Conservation (phyloP, 2,888 invertebrate species). For the Pimpla rufipes region DNA sequence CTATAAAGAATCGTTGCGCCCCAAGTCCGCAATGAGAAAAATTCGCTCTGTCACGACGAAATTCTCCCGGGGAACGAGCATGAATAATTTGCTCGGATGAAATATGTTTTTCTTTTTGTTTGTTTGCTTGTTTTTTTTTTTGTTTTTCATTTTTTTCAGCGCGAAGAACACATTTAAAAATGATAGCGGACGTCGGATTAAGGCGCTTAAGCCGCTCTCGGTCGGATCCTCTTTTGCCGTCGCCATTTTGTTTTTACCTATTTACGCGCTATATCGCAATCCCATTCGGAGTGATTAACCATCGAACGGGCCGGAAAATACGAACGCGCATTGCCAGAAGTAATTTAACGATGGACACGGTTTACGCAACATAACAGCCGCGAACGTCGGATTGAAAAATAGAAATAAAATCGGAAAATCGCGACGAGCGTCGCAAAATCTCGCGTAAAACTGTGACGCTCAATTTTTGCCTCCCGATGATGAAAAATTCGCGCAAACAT, state of each 20-base stretch:
- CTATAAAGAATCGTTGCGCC: background rate
- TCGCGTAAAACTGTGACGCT: no score
- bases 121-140: no score
- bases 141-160: no score
- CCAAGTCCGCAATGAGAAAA: background rate
- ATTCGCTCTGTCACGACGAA: background rate
- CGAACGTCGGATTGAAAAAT: background rate
- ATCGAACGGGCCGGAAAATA: background rate
- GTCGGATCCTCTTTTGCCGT: background rate
- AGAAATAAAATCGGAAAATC: no score
- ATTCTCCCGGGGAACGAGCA: constrained; percentile 10
- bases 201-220: background rate
- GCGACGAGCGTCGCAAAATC: no score
- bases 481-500: no score
- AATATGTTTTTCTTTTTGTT: background rate
- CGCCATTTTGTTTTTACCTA: background rate
- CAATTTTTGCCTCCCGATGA: no score
- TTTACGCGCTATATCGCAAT: background rate
- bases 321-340: background rate
- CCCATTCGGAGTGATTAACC: background rate
- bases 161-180: background rate
- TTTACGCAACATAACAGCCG: background rate
- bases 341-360: background rate
- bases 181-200: background rate
- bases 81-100: constrained; percentile 34